Evolutionary conservation across 2,113 vertebrate genomes (phyloP).

Genomic region (Atractosteus spatula): DNA sequence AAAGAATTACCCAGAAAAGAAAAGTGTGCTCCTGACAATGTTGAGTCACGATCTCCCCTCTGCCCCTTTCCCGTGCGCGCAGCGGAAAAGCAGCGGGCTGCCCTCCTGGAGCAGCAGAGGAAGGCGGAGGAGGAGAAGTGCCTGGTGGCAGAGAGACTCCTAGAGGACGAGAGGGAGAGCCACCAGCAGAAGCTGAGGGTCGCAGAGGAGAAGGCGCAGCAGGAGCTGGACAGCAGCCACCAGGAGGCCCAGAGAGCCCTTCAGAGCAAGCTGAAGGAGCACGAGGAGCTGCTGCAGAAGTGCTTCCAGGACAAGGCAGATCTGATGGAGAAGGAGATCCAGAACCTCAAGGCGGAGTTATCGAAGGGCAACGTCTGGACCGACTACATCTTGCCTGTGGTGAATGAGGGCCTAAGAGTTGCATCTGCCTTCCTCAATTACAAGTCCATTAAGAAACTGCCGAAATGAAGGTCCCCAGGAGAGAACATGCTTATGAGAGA

Average conservation of each 20-base stretch:
- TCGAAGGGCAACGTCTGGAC: too few species aligned
- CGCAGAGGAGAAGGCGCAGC: slow-evolving; percentile 16
- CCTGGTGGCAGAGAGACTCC: slow-evolving; percentile 4
- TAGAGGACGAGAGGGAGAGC: slow-evolving; percentile 14
- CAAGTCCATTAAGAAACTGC: too few species aligned
- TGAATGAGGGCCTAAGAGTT: too few species aligned
- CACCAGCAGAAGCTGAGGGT: slow-evolving; percentile 16
- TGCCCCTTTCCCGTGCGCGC: too few species aligned
- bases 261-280: slow-evolving; percentile 29
- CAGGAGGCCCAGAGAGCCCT: slow-evolving; percentile 16
- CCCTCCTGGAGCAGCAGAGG: slow-evolving; percentile 19
- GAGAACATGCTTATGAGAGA: too few species aligned
- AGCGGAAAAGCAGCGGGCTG: background rate
- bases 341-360: background rate
- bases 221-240: slow-evolving; percentile 15
- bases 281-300: slow-evolving; percentile 10
- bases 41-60: too few species aligned
- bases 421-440: too few species aligned
- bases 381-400: too few species aligned
- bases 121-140: slow-evolving; percentile 16
- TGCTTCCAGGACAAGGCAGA: slow-evolving; percentile 12
- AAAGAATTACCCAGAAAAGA: too few species aligned
- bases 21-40: too few species aligned
- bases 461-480: too few species aligned
- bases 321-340: slow-evolving; percentile 24